Evolutionary conservation across 2,113 vertebrate genomes (phyloP).

Genomic region (Phylloscopus trochiloides): DNA sequence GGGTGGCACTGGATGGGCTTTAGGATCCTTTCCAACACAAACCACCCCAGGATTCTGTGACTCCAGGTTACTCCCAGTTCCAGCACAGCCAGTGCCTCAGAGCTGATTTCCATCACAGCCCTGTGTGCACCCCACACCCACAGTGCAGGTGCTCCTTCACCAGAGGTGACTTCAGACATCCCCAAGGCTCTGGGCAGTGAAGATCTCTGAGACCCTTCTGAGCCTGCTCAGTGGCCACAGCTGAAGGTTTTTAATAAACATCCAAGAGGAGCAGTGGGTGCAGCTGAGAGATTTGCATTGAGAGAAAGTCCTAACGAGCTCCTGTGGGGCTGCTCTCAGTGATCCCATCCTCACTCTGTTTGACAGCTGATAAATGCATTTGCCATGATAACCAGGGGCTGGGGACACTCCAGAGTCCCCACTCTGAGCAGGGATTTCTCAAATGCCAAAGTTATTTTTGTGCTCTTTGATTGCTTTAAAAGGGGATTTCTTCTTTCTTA

Average conservation of each 20-base stretch:
- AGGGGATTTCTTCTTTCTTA: background rate
- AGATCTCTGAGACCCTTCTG: background rate
- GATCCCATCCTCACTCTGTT: background rate
- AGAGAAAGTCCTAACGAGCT: background rate
- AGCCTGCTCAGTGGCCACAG: background rate
- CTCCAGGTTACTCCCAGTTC: background rate
- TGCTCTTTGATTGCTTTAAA: background rate
- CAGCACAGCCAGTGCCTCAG: background rate
- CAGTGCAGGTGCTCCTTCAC: background rate
- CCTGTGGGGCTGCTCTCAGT: background rate
- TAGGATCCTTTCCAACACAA: no score
- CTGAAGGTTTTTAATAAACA: background rate
- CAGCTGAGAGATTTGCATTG: background rate
- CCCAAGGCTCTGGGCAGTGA: background rate
- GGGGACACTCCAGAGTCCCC: background rate
- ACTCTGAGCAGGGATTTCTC: background rate
- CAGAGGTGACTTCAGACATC: no score
- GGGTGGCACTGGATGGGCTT: background rate
- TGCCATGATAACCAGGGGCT: background rate
- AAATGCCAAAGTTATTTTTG: background rate
- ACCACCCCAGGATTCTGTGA: background rate
- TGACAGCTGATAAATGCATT: background rate
- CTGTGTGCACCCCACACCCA: background rate
- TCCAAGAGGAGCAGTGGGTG: background rate
- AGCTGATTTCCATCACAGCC: background rate